phyloP scores from a whole-genome alignment of 2,797 vertebrate genomes.

The Lithobates pipiens region DNA sequence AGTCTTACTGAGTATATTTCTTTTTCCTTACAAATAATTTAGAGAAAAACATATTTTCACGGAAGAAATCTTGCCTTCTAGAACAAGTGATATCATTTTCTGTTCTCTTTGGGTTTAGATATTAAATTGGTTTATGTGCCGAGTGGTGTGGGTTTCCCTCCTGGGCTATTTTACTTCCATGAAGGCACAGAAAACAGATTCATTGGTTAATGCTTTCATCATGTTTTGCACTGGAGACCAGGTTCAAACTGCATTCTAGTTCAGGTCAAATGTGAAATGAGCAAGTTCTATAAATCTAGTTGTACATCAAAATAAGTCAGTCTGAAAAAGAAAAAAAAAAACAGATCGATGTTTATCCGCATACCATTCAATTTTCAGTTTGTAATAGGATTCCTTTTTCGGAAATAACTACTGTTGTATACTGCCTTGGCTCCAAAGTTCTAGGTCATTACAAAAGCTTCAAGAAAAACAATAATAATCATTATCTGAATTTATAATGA shows the following conservation, averaged over 20 bases:
- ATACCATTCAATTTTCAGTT: slow-evolving; percentile 14
- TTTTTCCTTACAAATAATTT: neutral
- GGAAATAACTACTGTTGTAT: neutral
- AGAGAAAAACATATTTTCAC: neutral
- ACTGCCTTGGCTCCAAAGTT: neutral
- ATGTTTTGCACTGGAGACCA: slow-evolving; percentile 6
- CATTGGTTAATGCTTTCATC: slow-evolving; percentile 39
- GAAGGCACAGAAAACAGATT: slow-evolving; percentile 6
- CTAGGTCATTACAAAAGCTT: neutral
- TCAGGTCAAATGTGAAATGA: slow-evolving; percentile 43
- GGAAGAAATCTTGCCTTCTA: slow-evolving; percentile 18
- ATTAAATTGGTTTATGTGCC: neutral
- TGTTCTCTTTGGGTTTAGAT: neutral
- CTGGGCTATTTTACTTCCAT: neutral
- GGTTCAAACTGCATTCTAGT: slow-evolving; percentile 34
- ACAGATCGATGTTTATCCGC: neutral
- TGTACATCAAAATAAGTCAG: slow-evolving; percentile 13
- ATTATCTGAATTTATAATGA: neutral
- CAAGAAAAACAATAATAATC: neutral
- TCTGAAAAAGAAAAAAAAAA: slow-evolving; percentile 4
- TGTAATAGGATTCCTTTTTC: neutral
- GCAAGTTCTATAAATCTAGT: slow-evolving; percentile 29
- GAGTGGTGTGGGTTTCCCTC: neutral
- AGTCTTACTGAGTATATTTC: neutral
- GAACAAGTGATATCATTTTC: neutral